Percentiles rank a stretch among this genome's conserved stretches.
Conservation (phyloP, 2,888 invertebrate genomes). For the Platerodrilus igneus region DNA sequence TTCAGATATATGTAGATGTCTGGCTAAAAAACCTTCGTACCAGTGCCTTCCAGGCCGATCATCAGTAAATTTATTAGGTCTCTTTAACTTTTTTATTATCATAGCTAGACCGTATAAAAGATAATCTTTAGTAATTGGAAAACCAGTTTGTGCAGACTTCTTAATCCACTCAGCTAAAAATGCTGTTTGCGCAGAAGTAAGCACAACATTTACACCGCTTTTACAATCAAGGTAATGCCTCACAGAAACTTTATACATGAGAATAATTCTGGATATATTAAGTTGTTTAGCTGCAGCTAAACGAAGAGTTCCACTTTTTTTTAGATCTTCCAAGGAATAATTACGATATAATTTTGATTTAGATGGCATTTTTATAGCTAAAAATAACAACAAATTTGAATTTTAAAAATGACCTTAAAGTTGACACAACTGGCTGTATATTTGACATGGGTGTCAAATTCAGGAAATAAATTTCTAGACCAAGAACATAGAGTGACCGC, state of each 20-base stretch:
- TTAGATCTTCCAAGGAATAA: background rate
- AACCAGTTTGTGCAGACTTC: background rate
- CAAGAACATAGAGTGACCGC: too few species aligned
- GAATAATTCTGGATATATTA: slow-evolving; percentile 1
- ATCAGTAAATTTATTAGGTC: background rate
- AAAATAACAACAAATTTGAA: background rate
- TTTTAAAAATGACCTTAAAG: background rate
- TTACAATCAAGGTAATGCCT: background rate
- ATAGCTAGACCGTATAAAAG: too few species aligned
- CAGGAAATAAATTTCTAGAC: too few species aligned
- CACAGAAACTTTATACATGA: background rate
- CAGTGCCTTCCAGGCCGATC: background rate
- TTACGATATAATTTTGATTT: background rate
- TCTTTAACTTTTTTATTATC: too few species aligned
- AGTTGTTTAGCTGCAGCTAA: background rate
- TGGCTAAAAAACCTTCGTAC: slow-evolving; percentile 1
- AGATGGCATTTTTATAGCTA: background rate
- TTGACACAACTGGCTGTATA: background rate
- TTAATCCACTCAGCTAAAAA: background rate
- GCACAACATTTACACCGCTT: background rate
- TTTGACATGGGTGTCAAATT: slow-evolving; percentile 1
- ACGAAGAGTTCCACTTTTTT: slow-evolving; percentile 1
- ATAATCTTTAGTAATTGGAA: slow-evolving; percentile 1
- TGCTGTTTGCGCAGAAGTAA: background rate
- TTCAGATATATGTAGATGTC: background rate